phyloP scores from a whole-genome alignment of 2,113 vertebrate genomes.

The Eudyptes chrysolophus region DNA sequence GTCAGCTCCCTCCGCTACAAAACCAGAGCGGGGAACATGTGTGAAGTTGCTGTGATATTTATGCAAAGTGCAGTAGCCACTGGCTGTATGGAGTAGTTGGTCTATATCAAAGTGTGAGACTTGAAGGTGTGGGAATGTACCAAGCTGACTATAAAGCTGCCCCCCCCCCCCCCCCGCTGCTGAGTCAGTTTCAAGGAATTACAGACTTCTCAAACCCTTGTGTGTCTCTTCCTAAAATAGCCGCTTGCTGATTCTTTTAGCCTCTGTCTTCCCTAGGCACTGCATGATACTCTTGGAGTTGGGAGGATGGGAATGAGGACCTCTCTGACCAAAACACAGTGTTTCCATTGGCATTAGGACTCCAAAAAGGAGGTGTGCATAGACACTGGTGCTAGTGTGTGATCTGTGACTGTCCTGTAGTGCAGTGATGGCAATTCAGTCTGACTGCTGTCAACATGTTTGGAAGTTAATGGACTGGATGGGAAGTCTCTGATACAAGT shows the following conservation, averaged over 20 bases:
- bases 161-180: background rate
- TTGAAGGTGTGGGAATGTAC: background rate
- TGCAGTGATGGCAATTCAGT: background rate
- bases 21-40: background rate
- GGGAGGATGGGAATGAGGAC: background rate
- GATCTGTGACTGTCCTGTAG: background rate
- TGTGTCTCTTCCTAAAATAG: background rate
- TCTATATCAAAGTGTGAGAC: background rate
- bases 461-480: background rate
- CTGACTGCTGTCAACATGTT: background rate
- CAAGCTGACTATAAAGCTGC: background rate
- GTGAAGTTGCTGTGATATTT: background rate
- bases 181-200: background rate
- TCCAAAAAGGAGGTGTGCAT: fast-evolving
- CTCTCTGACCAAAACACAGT: background rate
- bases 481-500: background rate
- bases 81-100: background rate
- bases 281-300: background rate
- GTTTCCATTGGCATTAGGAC: background rate
- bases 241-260: background rate
- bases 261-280: background rate
- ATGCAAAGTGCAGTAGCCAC: background rate
- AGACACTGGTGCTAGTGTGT: background rate
- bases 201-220: background rate
- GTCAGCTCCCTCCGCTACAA: background rate